A percentile compares a stretch with the other conserved stretches of the same genome.
Evolutionary conservation across 2,797 vertebrate genomes (phyloP).

Genomic region (Xenopus petersii): DNA sequence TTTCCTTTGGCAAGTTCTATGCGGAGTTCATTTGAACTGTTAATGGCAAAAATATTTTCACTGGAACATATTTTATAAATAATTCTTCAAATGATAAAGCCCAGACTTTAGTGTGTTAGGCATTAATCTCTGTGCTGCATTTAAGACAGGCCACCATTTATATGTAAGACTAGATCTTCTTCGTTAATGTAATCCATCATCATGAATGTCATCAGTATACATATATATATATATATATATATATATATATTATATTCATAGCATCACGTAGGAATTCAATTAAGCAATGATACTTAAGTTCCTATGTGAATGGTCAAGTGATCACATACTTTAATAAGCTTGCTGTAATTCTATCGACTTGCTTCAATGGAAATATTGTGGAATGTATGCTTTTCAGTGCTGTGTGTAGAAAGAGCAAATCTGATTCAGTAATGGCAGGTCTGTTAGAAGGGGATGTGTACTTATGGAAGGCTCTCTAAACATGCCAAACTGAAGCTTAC

Average conservation of each 20-base stretch:
- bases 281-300: no score
- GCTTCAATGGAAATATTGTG: no score
- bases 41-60: constrained; percentile 40
- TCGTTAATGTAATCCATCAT: not conserved
- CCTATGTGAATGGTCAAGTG: no score
- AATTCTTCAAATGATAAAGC: constrained; percentile 34
- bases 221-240: not conserved
- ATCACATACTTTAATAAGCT: no score
- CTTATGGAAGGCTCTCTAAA: no score
- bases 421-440: no score
- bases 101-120: not conserved
- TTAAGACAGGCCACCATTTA: not conserved
- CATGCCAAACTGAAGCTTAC: no score
- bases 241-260: not conserved
- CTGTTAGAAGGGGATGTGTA: no score
- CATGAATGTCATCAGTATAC: not conserved
- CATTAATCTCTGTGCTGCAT: not conserved
- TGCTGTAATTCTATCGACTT: no score
- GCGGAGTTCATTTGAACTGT: constrained; percentile 30
- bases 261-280: no score
- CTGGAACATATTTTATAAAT: constrained; percentile 14
- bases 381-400: no score
- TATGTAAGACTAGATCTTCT: constrained; percentile 1
- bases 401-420: no score
- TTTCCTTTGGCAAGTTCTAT: constrained; percentile 38